phyloP scores from a whole-genome alignment of 2,113 vertebrate species.

The Cariama cristata region DNA sequence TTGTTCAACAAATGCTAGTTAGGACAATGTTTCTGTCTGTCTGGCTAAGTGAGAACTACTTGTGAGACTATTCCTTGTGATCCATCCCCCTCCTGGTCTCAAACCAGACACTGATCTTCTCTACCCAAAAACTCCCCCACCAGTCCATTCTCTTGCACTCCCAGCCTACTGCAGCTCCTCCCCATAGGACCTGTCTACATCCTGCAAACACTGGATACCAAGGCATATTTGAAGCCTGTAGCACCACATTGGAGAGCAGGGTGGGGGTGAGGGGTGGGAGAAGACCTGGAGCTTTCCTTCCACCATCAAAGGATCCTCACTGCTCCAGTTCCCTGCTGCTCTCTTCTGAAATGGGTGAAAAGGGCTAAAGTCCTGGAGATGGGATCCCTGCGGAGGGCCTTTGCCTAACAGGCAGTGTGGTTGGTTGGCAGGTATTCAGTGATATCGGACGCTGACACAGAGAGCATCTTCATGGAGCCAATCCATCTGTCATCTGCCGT shows the following conservation, averaged over 20 bases:
- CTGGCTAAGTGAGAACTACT: background rate
- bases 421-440: conserved; percentile 83
- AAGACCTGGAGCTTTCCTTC: background rate
- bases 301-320: background rate
- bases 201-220: background rate
- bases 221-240: background rate
- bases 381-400: background rate
- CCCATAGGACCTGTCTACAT: background rate
- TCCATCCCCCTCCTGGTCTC: background rate
- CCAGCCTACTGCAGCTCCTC: background rate
- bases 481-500: conserved; percentile 93
- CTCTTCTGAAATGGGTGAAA: background rate
- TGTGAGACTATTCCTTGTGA: background rate
- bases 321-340: background rate
- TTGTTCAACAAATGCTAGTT: background rate
- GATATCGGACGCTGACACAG: conserved; percentile 88
- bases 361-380: background rate
- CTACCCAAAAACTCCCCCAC: background rate
- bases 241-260: background rate
- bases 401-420: background rate
- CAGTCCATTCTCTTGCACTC: background rate
- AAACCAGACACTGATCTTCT: background rate
- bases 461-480: conserved; percentile 97
- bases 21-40: background rate
- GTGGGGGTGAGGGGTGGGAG: background rate